Evolutionary conservation across 2,888 invertebrate species (phyloP).

Genomic region (Allolobophora icterica): DNA sequence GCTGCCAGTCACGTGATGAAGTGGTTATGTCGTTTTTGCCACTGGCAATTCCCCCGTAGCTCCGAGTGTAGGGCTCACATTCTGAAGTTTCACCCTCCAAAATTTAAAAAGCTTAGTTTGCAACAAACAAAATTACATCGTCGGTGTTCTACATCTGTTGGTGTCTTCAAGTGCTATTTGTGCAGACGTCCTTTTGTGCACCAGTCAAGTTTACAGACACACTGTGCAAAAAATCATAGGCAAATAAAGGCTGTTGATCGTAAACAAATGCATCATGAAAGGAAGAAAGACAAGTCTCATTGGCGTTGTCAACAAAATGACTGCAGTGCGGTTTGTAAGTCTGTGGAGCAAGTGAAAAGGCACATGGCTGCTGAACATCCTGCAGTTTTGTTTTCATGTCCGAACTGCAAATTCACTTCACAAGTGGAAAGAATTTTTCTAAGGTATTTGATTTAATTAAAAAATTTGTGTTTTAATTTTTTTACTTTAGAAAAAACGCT

Average conservation of each 20-base stretch:
- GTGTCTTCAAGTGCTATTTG: not conserved
- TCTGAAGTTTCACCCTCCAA: not conserved
- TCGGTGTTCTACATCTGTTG: not conserved
- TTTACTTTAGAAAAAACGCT: too few relatives aligned
- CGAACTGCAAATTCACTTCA: conserved; percentile 18
- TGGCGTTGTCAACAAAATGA: not conserved
- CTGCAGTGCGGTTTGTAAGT: not conserved
- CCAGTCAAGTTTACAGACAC: not conserved
- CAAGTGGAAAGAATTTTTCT: conserved; percentile 12
- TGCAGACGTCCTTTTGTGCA: not conserved
- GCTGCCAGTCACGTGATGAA: not conserved
- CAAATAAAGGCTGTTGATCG: not conserved
- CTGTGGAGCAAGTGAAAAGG: not conserved
- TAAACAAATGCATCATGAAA: not conserved
- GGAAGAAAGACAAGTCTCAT: not conserved
- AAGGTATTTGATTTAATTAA: not conserved
- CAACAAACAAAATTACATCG: not conserved
- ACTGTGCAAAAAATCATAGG: not conserved
- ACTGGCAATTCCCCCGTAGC: not conserved
- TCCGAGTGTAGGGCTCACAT: conserved; percentile 1
- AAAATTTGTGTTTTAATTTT: too few relatives aligned
- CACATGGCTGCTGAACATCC: conserved; percentile 30
- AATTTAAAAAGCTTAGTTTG: not conserved
- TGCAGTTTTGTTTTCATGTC: not conserved
- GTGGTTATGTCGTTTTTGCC: not conserved